Evolutionary conservation across 2,888 invertebrate genomes (phyloP).

Genomic region (Sturmia bella): DNA sequence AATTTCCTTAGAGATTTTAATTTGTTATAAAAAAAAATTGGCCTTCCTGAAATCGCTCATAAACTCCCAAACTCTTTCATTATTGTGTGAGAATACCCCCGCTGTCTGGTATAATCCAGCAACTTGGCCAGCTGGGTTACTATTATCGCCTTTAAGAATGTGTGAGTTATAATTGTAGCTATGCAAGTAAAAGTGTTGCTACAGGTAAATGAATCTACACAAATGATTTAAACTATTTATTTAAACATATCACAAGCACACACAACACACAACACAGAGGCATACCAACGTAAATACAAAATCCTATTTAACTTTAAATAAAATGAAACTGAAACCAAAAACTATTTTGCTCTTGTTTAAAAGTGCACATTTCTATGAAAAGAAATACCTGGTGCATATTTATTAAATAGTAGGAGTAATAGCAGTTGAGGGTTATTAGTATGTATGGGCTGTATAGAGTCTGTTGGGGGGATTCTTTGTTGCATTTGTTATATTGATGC

Average conservation of each 20-base stretch:
- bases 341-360: slow-evolving; percentile 27
- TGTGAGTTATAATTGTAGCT: background rate
- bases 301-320: slow-evolving; percentile 9
- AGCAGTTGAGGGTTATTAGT: slow-evolving; percentile 15
- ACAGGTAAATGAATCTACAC: slow-evolving; percentile 32
- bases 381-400: slow-evolving; percentile 4
- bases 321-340: slow-evolving; percentile 50
- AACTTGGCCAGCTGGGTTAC: background rate
- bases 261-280: background rate
- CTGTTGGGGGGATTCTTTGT: slow-evolving; percentile 13
- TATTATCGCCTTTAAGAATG: background rate
- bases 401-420: slow-evolving; percentile 14
- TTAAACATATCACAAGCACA: background rate
- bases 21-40: no score
- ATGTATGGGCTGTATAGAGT: background rate
- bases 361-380: slow-evolving; percentile 18
- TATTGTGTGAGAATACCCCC: no score
- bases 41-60: no score
- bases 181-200: slow-evolving; percentile 34
- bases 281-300: background rate
- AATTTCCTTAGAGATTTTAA: no score
- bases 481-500: slow-evolving; percentile 36
- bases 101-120: no score
- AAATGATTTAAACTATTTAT: slow-evolving; percentile 51
- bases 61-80: no score